Base-by-base conservation (phyloP, 2,888 invertebrate genomes). In the Hypercompe scribonia region DNA sequence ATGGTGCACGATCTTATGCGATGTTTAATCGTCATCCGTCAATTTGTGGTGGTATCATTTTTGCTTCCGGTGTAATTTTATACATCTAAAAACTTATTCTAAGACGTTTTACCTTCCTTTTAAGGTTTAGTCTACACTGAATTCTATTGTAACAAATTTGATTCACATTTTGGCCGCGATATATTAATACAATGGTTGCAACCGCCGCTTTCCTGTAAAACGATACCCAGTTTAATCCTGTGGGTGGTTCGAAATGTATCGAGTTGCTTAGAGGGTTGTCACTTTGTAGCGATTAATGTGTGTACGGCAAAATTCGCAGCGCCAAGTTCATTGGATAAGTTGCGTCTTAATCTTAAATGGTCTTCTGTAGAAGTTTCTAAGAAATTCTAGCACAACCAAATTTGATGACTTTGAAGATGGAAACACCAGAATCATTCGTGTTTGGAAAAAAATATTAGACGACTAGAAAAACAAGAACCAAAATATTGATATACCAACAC, bases 121-220 rank as follows among this genome's bases (percentile, higher is more conserved):
- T 87, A 89, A 77, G 79, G 87, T 87, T 82, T 28, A 84, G 72
- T 79, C 83, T 87, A 42, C 66, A 33, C 31, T 67, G 39, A 54
- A 34, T 39, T 34, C 50, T 28, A 66, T 65, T 75, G 69, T 70
- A 75, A 75, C 75, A 77, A 80, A 83, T 88, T 83, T 79, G 82
- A 86, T 87, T 86, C 85, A 83, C 82, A 86, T 87, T 86, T 80
- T 76, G 72, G 83, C 84, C 70, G 78, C 82, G 77, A 85, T 87
- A 84, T 90, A 89, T 90, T 8, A 90, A 89, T 86, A 88, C 90
- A 91, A 92, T 93, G 90, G 91, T 91, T 88, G 89, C 90, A 90
- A 92, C 91, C 89, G 88, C 86, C 87, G 85, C 90, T 91, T 93
- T 95, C 95, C 95, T 94, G 95, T 95, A 94, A 95, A 88, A 84